Base-by-base conservation (phyloP, 2,113 vertebrate species). In the Nothoprocta perdicaria region DNA sequence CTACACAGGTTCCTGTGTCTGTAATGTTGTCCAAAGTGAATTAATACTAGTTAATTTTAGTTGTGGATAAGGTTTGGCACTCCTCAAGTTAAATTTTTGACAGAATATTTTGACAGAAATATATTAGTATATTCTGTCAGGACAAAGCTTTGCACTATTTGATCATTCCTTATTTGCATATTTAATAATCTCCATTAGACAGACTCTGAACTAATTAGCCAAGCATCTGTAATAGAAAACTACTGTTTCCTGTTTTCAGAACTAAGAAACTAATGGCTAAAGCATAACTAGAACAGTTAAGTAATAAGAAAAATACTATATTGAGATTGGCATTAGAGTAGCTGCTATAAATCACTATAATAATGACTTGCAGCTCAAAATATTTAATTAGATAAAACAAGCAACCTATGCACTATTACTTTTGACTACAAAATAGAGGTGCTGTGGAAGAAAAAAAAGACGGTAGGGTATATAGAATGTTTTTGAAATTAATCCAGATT, bases 91-190 rank as follows among this genome's bases (percentile, higher is more conserved):
- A 57, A n/a, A 3, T 71, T 26, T 81, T 38, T 38, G 35, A 38
- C 35, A 38, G 35, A 38, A 38, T 86, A 74, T 86, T 94, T 95
- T 95, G 92, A 41, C 55, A 75, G 43, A 67, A 94, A 95, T 78
- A 63, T 95, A 94, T 96, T 96, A 97, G 88, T 95, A 94, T 91
- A 97, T 68, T 94, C 91, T 97, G 93, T 97, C 96, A 97, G 96
- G 96, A 96, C 95, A 97, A 97, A 98, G 97, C 83, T 98, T 97
- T 95, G 89, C 93, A 91, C 89, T 96, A 92, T 97, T 97, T 97
- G 96, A 98, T 98, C 96, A 97, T 91, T 97, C 80, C 96, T 97
- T 95, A 97, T 98, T 98, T 97, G 95, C 97, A 98, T 98, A 97
- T 97, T 97, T 97, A 98, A 97, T 98, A 97, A 97, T 76, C 84